These are phyloP conservation scores for Temnopleurus reevesii DNA, from an alignment of 53 echinoderm and acorn worm species.

Conservation along the genomic window DNA sequence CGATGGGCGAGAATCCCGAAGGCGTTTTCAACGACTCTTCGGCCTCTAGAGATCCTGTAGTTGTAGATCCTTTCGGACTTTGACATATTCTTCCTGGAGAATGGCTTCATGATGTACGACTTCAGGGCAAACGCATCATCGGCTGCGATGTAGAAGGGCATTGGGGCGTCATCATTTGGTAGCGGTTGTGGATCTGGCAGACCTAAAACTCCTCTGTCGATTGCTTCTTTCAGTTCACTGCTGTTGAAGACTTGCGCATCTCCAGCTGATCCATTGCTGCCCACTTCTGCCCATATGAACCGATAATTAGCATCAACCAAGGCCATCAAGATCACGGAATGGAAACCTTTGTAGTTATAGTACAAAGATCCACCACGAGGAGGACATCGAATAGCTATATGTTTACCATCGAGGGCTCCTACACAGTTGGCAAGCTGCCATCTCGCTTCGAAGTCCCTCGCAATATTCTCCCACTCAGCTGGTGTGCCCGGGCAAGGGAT, in stretches of 20 bases:
- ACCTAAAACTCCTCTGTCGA: not conserved
- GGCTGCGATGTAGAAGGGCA: conserved; percentile 50
- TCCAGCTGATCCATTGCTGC: not conserved
- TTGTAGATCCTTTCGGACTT: conserved; percentile 56
- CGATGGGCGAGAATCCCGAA: conserved; percentile 61
- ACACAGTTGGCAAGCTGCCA: conserved; percentile 63
- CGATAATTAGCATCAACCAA: conserved; percentile 51
- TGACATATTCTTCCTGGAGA: conserved; percentile 54
- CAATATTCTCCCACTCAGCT: conserved; percentile 50
- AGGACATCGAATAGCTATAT: conserved; percentile 58
- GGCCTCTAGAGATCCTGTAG: conserved; percentile 65
- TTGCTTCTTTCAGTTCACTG: not conserved
- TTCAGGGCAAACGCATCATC: conserved; percentile 46
- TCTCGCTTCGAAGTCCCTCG: conserved; percentile 45
- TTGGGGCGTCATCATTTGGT: conserved; percentile 55
- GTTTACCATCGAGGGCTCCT: conserved; percentile 29
- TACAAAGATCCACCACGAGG: conserved; percentile 41
- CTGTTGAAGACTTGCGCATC: not conserved
- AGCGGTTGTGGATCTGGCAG: conserved; percentile 50
- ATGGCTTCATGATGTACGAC: conserved; percentile 57
- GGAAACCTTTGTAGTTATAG: conserved; percentile 65
- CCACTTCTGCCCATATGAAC: conserved; percentile 42
- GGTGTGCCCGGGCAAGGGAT: not conserved
- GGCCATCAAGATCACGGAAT: conserved; percentile 61
- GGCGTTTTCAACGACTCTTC: conserved; percentile 53